phyloP scores from a whole-genome alignment of 2,888 invertebrate species.

The Aquatica leii region DNA sequence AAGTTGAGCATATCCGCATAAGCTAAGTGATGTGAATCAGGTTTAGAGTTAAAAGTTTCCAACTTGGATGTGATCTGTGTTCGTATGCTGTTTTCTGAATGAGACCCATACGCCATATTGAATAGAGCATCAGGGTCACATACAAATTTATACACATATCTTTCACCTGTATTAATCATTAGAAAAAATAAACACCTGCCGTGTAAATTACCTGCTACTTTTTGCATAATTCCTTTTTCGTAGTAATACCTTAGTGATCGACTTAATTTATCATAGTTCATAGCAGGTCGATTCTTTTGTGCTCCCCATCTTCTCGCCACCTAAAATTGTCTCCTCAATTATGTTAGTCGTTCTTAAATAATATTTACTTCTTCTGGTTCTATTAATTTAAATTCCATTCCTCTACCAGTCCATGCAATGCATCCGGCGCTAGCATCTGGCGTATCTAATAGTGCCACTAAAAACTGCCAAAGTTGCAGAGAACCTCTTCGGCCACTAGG shows the following conservation, averaged over 20 bases:
- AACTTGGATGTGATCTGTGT: constrained; percentile 47
- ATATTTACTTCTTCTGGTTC: constrained; percentile 69
- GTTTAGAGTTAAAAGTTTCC: constrained; percentile 55
- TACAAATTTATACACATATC: constrained; percentile 96
- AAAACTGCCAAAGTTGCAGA: constrained; percentile 93
- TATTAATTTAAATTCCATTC: constrained; percentile 94
- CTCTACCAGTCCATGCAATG: constrained; percentile 94
- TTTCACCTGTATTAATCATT: constrained; percentile 86
- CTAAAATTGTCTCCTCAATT: constrained; percentile 63
- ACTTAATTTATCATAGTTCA: constrained; percentile 97
- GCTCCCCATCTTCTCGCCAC: constrained; percentile 95
- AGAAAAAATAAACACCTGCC: no score
- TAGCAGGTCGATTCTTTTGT: constrained; percentile 95
- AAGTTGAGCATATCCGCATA: constrained; percentile 61
- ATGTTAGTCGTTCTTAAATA: background rate
- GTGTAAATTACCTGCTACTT: constrained; percentile 85
- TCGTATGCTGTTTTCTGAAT: constrained; percentile 46
- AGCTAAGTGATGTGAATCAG: constrained; percentile 56
- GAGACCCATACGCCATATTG: constrained; percentile 76
- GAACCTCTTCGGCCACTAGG: constrained; percentile 74
- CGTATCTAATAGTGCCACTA: constrained; percentile 81
- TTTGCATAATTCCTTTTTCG: constrained; percentile 98
- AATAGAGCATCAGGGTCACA: constrained; percentile 83
- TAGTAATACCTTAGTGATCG: constrained; percentile 95
- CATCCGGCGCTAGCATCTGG: constrained; percentile 75